Evolutionary conservation across 2,113 vertebrate species (phyloP).

Genomic region (Perca schrenkii): DNA sequence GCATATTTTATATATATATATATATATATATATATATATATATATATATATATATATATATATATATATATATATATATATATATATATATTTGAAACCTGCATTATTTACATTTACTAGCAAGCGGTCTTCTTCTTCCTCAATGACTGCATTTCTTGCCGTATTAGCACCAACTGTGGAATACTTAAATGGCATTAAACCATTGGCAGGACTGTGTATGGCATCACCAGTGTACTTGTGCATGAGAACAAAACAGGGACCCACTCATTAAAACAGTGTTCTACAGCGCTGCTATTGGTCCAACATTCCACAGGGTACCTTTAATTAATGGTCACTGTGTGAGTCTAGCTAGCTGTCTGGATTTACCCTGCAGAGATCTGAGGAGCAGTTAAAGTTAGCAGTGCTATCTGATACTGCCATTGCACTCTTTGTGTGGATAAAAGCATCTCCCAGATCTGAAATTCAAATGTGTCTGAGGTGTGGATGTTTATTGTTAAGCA

Average conservation of each 20-base stretch:
- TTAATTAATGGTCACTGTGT: too few species aligned
- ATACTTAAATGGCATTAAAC: not conserved
- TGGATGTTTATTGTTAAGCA: conserved; percentile 49
- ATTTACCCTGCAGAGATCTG: too few species aligned
- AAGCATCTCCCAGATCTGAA: conserved; percentile 40
- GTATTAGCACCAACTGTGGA: too few species aligned
- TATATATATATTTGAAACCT: not conserved
- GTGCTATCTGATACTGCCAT: conserved; percentile 13
- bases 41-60: too few species aligned
- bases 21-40: too few species aligned
- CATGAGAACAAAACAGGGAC: not conserved
- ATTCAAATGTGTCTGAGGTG: conserved; percentile 21
- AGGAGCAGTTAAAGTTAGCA: not conserved
- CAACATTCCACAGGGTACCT: too few species aligned
- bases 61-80: too few species aligned
- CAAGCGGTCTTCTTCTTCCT: not conserved
- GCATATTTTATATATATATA: not conserved
- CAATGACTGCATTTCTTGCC: too few species aligned
- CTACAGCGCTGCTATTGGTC: too few species aligned
- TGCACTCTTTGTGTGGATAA: conserved; percentile 12
- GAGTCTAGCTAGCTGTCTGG: too few species aligned
- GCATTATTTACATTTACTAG: not conserved
- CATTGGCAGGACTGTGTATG: not conserved
- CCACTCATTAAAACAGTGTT: not conserved
- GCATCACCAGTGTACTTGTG: not conserved